Base-by-base conservation (phyloP, 30 jellyfish, hydroid and myxozoan genomes). In the Pseudorhiza aurosa region DNA sequence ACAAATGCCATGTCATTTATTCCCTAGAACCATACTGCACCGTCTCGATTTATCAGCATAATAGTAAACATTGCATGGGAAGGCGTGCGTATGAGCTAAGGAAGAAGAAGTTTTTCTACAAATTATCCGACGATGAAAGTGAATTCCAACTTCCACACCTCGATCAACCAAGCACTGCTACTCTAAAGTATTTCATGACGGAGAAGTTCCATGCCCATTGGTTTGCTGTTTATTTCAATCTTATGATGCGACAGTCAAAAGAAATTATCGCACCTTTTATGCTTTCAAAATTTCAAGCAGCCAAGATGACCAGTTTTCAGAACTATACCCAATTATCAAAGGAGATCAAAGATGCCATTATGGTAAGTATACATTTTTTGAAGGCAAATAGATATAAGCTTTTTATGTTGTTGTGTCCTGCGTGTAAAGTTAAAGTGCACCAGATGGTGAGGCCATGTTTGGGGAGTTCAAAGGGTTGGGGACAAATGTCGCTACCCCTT, bases 131-230 rank as follows among this genome's bases (percentile, higher is more conserved):
- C 17, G 84, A 84, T 17, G 42, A 77, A 19, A 32, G 26, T 6
- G 81, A 63, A 1, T 75, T 36, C 17, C 31, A 50, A 11, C 35
- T 70, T 12, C 97, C 96, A 15, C 51, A 33, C 35, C 77, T 89
- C 11, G 92, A 89, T 64, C 97, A 89, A 49, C 32, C 93, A 24
- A 12, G 30, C 27, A 11, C 25, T 8, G 69, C 24, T 7, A 33
- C 62, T 2, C 55, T 51, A 19, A 31, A 29, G 2, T 69, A 82
- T 19, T 62, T 95, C 7, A 57, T 70, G 89, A 71, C 83, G 24
- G 97, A 82, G 56, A 60, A 72, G 5, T 69, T 81, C 60, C 87
- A 75, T 25, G 74, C 97, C 1, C 88, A 77, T 53, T 89, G 97
- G 97, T 89, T 89, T 71, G 75, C 44, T 19, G 83, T 82, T 42